Base-by-base conservation (phyloP, 1,140 invertebrate genomes). In the Drosophila novamexicana region DNA sequence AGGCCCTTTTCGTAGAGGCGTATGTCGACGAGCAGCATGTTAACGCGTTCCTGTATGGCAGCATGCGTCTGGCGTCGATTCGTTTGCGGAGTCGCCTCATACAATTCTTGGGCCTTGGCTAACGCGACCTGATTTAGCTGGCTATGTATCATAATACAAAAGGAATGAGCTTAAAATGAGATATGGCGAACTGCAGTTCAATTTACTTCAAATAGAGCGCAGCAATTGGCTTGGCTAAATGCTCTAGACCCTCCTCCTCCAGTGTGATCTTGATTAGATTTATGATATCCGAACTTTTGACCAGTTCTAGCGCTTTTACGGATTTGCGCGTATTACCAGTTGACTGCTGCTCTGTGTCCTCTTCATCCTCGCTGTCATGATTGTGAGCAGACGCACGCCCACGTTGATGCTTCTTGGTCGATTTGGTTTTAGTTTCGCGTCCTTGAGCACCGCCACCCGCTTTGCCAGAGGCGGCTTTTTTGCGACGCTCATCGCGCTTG, bases 391-490 rank as follows among this genome's bases (percentile, higher is more conserved):
- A 91, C 57, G 93, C 93, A 92, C 93, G 94, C 34, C 92, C 93
- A 81, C 92, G 93, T 67, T 93, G 93, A 90, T 95, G 94, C 84
- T 97, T 97, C 85, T 99, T 99, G 0, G 96, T 96, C 6, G 98
- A 96, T 92, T 98, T 98, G 0, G 97, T 99, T 93, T 98, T 99
- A 0, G 97, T 98, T 94, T 99, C 98, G 61, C 98, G 94, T 1
- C 98, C 98, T 93, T 98, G 98, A 36, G 95, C 95, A 10, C 98
- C 98, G 39, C 98, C 97, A 34, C 97, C 97, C 49, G 94, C 94
- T 94, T 98, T 98, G 4, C 97, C 97, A 67, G 95, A 94, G 34
- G 95, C 93, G 1, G 97, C 97, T 92, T 98, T 98, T 85, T 97
- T 97, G 70, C 97, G 94, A 39, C 97, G 93, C 81, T 98, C 97